A percentile compares a stretch with the other conserved stretches of the same genome.
phyloP scores from a whole-genome alignment of 1,140 invertebrate genomes.

The Drosophila lacteicornis region DNA sequence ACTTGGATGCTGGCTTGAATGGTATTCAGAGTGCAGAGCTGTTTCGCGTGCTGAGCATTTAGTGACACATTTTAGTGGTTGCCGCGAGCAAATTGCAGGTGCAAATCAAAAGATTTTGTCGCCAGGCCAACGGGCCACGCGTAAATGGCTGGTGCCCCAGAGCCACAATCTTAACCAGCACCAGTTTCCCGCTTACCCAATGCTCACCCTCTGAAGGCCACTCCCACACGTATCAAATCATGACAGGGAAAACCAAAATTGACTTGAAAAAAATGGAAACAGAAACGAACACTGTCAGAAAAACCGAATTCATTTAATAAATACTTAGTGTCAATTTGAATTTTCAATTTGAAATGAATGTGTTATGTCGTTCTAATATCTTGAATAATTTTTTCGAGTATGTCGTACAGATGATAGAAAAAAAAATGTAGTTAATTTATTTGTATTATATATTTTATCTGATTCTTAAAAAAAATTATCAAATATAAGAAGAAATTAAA shows the following conservation, averaged over 20 bases:
- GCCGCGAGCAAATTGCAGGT: conserved; percentile 67
- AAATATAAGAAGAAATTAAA: too few species aligned
- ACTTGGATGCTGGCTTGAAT: conserved; percentile 4
- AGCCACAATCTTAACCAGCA: conserved; percentile 1
- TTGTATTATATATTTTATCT: too few species aligned
- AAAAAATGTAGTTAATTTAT: too few species aligned
- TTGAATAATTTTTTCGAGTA: too few species aligned
- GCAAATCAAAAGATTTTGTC: conserved; percentile 78
- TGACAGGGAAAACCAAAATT: conserved; percentile 65
- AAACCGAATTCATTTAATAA: background rate
- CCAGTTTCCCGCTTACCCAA: background rate
- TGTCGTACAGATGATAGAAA: too few species aligned
- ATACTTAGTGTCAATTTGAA: too few species aligned
- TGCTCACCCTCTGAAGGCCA: background rate
- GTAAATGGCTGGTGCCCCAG: conserved; percentile 14
- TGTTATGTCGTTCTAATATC: too few species aligned
- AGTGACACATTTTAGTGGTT: conserved; percentile 69
- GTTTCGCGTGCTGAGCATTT: conserved; percentile 48
- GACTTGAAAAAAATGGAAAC: conserved; percentile 55
- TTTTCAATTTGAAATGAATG: background rate
- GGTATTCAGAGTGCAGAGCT: conserved; percentile 2
- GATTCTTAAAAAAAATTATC: too few species aligned
- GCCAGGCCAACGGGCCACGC: conserved; percentile 23
- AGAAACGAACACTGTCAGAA: conserved; percentile 4
- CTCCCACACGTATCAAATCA: conserved; percentile 56